These are phyloP conservation scores for Phylloscopus whistleri DNA, from an alignment of 2,113 vertebrate species.

Conservation along the genomic window DNA sequence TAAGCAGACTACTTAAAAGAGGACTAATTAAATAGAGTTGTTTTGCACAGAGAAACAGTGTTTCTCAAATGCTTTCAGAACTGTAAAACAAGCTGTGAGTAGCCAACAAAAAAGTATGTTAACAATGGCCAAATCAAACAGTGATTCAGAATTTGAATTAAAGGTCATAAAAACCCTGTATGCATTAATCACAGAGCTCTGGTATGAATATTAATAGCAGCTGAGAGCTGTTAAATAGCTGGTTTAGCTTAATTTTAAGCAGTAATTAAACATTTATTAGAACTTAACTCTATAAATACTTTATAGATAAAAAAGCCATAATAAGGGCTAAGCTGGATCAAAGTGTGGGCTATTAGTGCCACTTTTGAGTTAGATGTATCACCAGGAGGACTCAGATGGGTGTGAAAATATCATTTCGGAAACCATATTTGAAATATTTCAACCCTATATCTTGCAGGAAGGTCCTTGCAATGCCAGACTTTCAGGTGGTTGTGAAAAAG, in stretches of 20 bases:
- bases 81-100: conserved; percentile 40
- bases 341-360: neutral
- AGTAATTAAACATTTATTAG: conserved; percentile 50
- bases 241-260: conserved; percentile 34
- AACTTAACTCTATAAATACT: conserved; percentile 32
- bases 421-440: neutral
- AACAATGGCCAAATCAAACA: conserved; percentile 65
- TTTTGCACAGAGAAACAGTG: conserved; percentile 22
- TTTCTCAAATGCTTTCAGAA: conserved; percentile 49
- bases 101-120: conserved; percentile 49
- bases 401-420: neutral
- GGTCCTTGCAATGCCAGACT: neutral
- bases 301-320: neutral
- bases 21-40: conserved; percentile 12
- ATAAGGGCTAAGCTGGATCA: neutral
- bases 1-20: conserved; percentile 8
- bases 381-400: neutral
- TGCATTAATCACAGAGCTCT: conserved; percentile 40
- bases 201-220: conserved; percentile 55
- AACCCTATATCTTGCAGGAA: neutral
- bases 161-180: conserved; percentile 53
- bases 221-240: conserved; percentile 20
- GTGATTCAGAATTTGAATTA: conserved; percentile 55
- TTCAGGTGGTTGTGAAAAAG: neutral
- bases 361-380: neutral